Evolutionary conservation across 2,113 vertebrate species (phyloP), one percentile per base, ranked within the genome.

Genomic region (Argyrosomus japonicus): DNA sequence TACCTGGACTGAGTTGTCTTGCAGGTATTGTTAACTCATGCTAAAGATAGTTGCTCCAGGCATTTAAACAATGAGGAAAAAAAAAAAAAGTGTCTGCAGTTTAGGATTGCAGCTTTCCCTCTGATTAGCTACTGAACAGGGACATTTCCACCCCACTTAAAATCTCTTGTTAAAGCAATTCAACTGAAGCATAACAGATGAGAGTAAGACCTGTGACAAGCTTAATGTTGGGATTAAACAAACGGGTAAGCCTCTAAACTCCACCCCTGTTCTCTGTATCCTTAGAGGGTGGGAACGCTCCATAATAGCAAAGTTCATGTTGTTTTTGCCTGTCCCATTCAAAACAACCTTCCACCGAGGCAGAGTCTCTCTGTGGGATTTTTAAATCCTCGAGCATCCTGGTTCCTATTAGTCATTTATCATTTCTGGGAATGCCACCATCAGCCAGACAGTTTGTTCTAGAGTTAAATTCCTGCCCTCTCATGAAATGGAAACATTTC

Each of bases 271-370:
- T 58, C 12, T 91, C 79, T 93, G 89, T 93, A 48, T 91, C 90
- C 69, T 90, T 94, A 91, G 63, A 94, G 94, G 95, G 94, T 92
- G 95, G 94, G 88, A 93, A 90, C 90, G 74, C 69, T 73, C 6
- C 57, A 21, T 25, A 5, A 68, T 48, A 58, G 87, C 79, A 83
- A 76, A 67, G 72, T 73, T 83, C 50, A 74, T 93, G 91, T 93
- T 94, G 87, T 91, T 90, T 88, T 92, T 85, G 64, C 71, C 23
- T 54, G 72, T 68, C 74, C 57, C 36, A 58, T 58, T 90, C 61
- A 75, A 40, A 87, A 78, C 81, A 86, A 91, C 48, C 90, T 79
- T 89, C 88, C 63, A 89, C 62, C 75, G 2, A 0, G 61, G 27
- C 79, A 65, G 23, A 72, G 53, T 27, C 69, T 62, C 61, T 62